Evolutionary conservation across 2,888 invertebrate species (phyloP), one percentile per base, ranked within the genome.

Genomic region (Ferrisia virgata): DNA sequence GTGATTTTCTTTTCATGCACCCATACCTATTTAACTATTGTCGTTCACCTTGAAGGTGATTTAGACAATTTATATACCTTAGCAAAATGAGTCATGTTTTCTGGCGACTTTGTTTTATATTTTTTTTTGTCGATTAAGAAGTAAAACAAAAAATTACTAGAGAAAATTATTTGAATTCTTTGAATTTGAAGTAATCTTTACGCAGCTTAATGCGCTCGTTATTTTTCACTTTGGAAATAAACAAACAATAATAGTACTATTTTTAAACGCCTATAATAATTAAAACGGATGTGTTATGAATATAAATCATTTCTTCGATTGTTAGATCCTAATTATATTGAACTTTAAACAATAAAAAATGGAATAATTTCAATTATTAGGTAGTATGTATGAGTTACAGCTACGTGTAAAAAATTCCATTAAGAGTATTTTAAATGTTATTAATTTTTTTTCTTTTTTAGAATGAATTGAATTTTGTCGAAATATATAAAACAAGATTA

Each of bases 401-500:
- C n/a, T 72, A n/a, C 58, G 11, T n/a, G n/a, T 69, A 28, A 33
- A 40, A 43, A 58, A 58, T 72, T 2, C n/a, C 15, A 43, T 53
- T 40, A 28, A 69, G 13, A 25, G 25, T 82, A 8, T 22, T 22
- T 22, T n/a, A 2, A 47, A 47, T 25, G 2, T 22, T 22, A 36
- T n/a, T 72, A 33, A 47, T 43, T 76, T 85, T 84, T 84, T 72
- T 85, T 76, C 40, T 79, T 85, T 86, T 87, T 85, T 88, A 92
- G 92, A 91, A 92, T 88, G 92, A 93, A 87, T 90, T 95, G 87
- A 92, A 93, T 28, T 94, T 94, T 89, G 93, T 95, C 13, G 93
- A 94, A 88, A 92, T 93, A 1, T 92, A 93, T 88, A 91, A 93
- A 86, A 94, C 93, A 2, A 91, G 92, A 85, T 93, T 94, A 88